These are phyloP conservation scores for Epizoanthus fatuus DNA, from an alignment of 92 coral and sea anemone genomes.

Conservation along the genomic window DNA sequence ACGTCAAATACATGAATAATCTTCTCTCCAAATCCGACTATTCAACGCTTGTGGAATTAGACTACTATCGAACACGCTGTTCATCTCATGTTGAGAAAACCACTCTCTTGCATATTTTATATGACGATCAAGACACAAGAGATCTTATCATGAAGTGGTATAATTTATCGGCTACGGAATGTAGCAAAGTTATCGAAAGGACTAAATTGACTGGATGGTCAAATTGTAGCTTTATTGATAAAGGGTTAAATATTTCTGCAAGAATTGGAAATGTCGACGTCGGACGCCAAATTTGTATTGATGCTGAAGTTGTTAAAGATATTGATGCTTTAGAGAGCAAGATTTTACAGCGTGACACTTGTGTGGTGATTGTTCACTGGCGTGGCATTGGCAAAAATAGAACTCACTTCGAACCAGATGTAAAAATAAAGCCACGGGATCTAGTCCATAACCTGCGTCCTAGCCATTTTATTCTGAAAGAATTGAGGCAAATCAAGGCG, in stretches of 20 bases:
- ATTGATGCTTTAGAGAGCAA: conserved; percentile 70
- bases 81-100: conserved; percentile 57
- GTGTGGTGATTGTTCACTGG: conserved; percentile 94
- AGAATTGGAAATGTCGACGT: conserved; percentile 76
- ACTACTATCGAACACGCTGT: conserved; percentile 76
- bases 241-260: conserved; percentile 81
- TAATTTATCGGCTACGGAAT: conserved; percentile 62
- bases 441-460: conserved; percentile 77
- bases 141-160: conserved; percentile 86
- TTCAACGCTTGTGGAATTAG: conserved; percentile 74
- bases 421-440: conserved; percentile 70
- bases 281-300: conserved; percentile 92
- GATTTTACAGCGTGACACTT: conserved; percentile 70
- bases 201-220: conserved; percentile 79
- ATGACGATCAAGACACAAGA: conserved; percentile 68
- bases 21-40: conserved; percentile 77
- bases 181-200: conserved; percentile 39
- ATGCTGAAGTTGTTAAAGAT: conserved; percentile 81
- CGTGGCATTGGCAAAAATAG: conserved; percentile 90
- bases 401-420: conserved; percentile 86
- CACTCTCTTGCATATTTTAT: conserved; percentile 89
- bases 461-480: conserved; percentile 75
- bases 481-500: conserved; percentile 52
- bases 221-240: conserved; percentile 88
- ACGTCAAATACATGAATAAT: conserved; percentile 79